Conservation (phyloP, 2,113 vertebrate species). For the Zosterops pallidus region DNA sequence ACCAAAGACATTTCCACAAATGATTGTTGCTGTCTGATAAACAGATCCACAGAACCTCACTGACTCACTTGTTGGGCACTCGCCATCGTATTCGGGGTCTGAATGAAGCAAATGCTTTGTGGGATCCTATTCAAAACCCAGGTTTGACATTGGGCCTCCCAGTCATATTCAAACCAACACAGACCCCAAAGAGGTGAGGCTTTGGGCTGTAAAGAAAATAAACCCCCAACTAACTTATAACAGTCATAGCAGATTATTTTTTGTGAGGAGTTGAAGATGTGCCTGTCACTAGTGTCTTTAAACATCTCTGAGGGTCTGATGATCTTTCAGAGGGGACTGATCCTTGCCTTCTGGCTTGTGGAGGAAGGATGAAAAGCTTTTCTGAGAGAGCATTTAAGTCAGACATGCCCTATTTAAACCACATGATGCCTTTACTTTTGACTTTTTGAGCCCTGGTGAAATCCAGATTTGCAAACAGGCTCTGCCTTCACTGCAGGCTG, state of each 20-base stretch:
- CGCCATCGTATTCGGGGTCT: background rate
- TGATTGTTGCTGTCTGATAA: conserved; percentile 60
- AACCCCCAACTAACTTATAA: background rate
- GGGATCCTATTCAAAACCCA: conserved; percentile 25
- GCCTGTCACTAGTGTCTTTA: background rate
- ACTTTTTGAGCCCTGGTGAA: background rate
- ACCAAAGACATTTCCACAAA: conserved; percentile 62
- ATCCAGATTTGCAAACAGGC: background rate
- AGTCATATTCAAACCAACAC: background rate
- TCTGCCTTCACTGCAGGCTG: background rate
- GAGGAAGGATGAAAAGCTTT: background rate
- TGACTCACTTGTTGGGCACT: conserved; percentile 39
- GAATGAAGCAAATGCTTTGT: conserved; percentile 1
- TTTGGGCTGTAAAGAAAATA: background rate
- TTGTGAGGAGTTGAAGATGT: background rate
- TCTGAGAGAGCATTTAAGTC: background rate
- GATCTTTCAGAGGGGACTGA: background rate
- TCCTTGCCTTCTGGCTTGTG: background rate
- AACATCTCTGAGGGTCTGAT: background rate
- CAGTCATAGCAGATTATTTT: background rate
- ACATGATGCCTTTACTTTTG: background rate
- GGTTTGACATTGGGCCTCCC: background rate
- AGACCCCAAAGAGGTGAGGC: background rate
- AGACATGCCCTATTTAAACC: background rate
- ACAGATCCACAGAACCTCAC: conserved; percentile 51